Evolutionary conservation across 2,113 vertebrate species (phyloP), one percentile per base, ranked within the genome.

Genomic region (Eclectus roratus): DNA sequence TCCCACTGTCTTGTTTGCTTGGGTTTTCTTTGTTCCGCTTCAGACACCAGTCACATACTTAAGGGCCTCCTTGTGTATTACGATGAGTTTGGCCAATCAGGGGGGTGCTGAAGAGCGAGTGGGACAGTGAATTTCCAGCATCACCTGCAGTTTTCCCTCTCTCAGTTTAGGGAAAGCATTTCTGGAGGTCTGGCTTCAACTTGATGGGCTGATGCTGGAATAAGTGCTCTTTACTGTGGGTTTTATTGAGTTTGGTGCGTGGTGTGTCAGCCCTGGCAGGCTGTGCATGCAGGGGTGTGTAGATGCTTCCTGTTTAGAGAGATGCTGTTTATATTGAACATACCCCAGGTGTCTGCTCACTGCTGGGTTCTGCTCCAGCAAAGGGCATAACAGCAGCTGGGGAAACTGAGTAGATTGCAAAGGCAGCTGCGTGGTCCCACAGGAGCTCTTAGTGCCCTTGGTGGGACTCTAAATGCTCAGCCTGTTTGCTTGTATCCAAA

Each of bases 31-130:
- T 85, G 39, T 56, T 85, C 29, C 28, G 31, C 25, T 70, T 66
- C 39, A 52, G 46, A 28, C 3, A 2, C n/a, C 19, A 16, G 46
- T 16, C 28, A 17, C 0, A 0, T 77, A 7, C 53, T 65, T 61
- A 53, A 77, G 66, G 55, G 7, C 18, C 9, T 58, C 3, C 7
- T 61, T 28, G 31, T 63, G 56, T 68, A 4, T 63, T 58, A 25
- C 1, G 1, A 23, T 23, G 81, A 76, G 27, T 80, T 87, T 84
- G 39, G 55, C 79, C 0, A 0, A 11, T 69, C 15, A 29, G 4
- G 56, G 28, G 9, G 44, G 14, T 35, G 28, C 53, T 77, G 82
- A 39, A 29, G 31, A 53, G 8, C 1, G 18, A 76, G 31, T 0
- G 1, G 52, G 73, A 10, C 24, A 17, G 66, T 24, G 58, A 37